phyloP scores from a whole-genome alignment of 2,888 invertebrate species.

The Andrena marginata region DNA sequence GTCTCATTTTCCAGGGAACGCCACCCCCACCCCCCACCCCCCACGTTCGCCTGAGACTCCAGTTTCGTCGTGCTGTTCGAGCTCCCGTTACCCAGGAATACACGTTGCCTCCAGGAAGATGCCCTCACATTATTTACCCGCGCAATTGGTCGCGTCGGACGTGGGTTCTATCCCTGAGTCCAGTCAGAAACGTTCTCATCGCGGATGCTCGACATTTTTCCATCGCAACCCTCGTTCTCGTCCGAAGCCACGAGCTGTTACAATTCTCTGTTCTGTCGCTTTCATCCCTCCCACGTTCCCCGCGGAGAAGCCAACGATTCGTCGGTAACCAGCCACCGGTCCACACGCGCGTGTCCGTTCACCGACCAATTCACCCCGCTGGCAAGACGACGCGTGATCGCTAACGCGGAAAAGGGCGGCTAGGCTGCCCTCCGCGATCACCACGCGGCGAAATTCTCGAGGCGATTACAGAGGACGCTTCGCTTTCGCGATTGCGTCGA shows the following conservation, averaged over 20 bases:
- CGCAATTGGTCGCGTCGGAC: not conserved
- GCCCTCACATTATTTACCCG: not conserved
- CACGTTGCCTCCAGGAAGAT: not conserved
- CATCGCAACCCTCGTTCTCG: conserved; percentile 6
- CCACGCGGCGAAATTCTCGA: not conserved
- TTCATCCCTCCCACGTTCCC: not conserved
- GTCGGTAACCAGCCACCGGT: not conserved
- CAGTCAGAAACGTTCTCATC: not conserved
- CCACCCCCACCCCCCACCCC: no score
- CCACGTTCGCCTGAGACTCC: not conserved
- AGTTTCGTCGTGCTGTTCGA: not conserved
- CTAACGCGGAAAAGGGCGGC: conserved; percentile 25
- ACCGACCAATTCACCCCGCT: conserved; percentile 19
- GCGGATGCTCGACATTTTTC: not conserved
- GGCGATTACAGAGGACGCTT: conserved; percentile 34
- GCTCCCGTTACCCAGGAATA: not conserved
- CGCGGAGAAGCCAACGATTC: conserved; percentile 2
- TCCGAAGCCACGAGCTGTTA: conserved; percentile 13
- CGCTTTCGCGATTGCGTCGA: conserved; percentile 40
- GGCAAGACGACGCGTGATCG: conserved; percentile 40
- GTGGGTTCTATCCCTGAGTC: not conserved
- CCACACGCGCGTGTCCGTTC: not conserved
- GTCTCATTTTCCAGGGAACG: not conserved
- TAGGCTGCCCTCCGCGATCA: no score
- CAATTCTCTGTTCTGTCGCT: conserved; percentile 31